Base-by-base conservation (phyloP, 2,797 vertebrate genomes). In the Chelon auratus region DNA sequence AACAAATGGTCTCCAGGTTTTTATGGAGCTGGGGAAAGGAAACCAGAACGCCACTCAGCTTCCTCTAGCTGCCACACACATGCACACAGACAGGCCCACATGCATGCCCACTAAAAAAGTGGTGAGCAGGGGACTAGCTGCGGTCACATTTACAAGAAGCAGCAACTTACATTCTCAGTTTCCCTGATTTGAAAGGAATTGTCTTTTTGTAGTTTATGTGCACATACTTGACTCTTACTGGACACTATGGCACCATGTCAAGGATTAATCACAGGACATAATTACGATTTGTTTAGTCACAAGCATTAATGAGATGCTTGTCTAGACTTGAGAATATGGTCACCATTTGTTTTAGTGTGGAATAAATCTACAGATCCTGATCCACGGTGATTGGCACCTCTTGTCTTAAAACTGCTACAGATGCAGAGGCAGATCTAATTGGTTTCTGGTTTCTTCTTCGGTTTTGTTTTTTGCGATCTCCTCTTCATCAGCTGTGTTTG, bases 11-110 rank as follows among this genome's bases (percentile, higher is more conserved):
- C 73, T 75, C 62, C 58, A 42, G 45, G 81, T 68, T 85, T 91
- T 90, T 90, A 88, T 85, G 62, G 81, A 78, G 67, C 68, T 9
- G 59, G 33, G 68, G 63, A 86, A 84, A 90, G 78, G 78, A 92
- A 90, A 87, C 83, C 67, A 84, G 71, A 88, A 73, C 73, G 77
- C 69, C 78, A 81, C 67, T 87, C 79, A 62, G 76, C 80, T 89
- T 89, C 85, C 76, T 83, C 65, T 77, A 22, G 60, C 30, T 13
- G 14, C 68, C 80, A 68, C 77, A 76, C 56, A 63, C 77, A 64
- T 50, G 59, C 48, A 54, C 56, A 64, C 61, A 77, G 43, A 69
- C 51, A 67, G 30, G 70, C 68, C 55, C 64, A 65, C 65, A 81
- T 58, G 48, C 24, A 60, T 62, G 42, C 73, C 30, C 60, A 83